Evolutionary conservation across 2,888 invertebrate species (phyloP), one percentile per base, ranked within the genome.

Genomic region (Shargacucullia verbasci): DNA sequence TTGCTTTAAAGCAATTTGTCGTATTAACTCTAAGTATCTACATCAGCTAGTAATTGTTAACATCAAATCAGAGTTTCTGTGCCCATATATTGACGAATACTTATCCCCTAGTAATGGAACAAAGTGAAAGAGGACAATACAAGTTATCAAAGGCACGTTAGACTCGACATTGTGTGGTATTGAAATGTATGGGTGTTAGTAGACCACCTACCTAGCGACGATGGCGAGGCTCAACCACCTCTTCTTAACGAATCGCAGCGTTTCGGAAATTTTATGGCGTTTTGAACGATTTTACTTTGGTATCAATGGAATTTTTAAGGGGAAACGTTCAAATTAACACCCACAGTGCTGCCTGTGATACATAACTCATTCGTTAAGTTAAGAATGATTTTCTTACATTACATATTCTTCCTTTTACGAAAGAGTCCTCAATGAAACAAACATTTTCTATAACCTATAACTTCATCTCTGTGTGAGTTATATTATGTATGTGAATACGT

Each of bases 101-200:
- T 86, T 81, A 81, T 83, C 41, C 79, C 71, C 54, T 66, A 49
- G 64, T 86, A 86, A 88, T 87, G 84, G 83, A 79, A 79, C 76
- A 78, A 82, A 84, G 80, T 80, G 79, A 81, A 78, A 84, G 80
- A 76, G 65, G 76, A 87, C 82, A 87, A 86, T 89, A 90, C 88
- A 89, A 82, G 77, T 87, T 90, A 90, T 90, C 89, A 66, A 63
- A 13, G 33, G 55, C 54, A 72, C 66, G 75, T 80, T 81, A 76
- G 78, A 58, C 76, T 72, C 65, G 59, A 74, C 73, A 82, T 81
- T 80, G 84, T 73, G 80, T 63, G 66, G 81, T 83, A 87, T 86
- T 89, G 85, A 87, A 87, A 82, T 79, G 78, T 77, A 80, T 79
- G 73, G 79, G 64, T 78, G 77, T 76, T 63, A 79, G 70, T 76